These are phyloP conservation scores for Phyllostomus discolor DNA, from an alignment of 2,113 vertebrate genomes.

Conservation along the genomic window DNA sequence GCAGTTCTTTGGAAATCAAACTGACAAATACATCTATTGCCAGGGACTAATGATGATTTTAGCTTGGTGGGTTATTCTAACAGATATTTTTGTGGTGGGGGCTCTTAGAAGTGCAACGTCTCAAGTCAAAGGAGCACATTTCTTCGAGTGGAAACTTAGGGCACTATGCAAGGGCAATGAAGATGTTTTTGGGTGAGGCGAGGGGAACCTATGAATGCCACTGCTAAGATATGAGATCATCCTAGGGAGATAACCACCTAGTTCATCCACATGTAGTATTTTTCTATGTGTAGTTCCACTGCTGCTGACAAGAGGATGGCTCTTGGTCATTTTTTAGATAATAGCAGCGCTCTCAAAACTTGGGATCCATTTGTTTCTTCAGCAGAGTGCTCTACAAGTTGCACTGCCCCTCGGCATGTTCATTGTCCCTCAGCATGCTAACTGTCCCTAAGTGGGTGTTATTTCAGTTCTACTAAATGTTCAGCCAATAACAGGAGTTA, in stretches of 20 bases:
- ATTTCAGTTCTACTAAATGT: background rate
- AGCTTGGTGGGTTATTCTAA: background rate
- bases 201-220: background rate
- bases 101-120: background rate
- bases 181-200: background rate
- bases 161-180: background rate
- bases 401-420: background rate
- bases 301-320: background rate
- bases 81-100: background rate
- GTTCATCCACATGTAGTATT: background rate
- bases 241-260: background rate
- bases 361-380: conserved; percentile 19
- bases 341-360: conserved; percentile 15
- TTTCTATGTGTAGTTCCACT: background rate
- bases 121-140: background rate
- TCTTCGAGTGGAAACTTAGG: background rate
- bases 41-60: background rate
- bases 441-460: conserved; percentile 11
- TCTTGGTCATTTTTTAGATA: conserved; percentile 24
- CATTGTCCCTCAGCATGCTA: conserved; percentile 15
- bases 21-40: background rate
- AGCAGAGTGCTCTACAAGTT: background rate
- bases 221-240: background rate
- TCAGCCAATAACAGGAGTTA: conserved; percentile 32
- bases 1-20: background rate